These are phyloP conservation scores for Gerris lacustris DNA, from an alignment of 2,888 invertebrate genomes.

Conservation along the genomic window DNA sequence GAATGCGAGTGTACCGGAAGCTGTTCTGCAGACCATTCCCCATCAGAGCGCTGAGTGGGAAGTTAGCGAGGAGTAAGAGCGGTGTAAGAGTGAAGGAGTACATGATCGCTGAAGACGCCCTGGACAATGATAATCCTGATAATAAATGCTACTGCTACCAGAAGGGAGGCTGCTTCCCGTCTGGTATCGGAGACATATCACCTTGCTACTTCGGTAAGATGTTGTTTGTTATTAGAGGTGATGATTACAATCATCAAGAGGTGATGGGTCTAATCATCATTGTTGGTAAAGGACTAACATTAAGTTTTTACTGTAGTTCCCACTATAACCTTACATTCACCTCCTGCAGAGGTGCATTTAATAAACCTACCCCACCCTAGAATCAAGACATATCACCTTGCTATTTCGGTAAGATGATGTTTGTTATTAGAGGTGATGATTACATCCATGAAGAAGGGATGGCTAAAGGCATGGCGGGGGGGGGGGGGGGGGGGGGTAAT, in stretches of 20 bases:
- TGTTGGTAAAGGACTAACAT: background rate
- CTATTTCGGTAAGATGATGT: too few relatives aligned
- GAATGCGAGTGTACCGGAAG: constrained; percentile 50
- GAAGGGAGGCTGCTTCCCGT: constrained; percentile 42
- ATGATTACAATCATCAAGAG: background rate
- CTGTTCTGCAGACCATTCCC: constrained; percentile 63
- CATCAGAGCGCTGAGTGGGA: constrained; percentile 41
- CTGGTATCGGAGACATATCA: constrained; percentile 54
- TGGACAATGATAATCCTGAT: constrained; percentile 46
- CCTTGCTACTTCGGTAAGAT: constrained; percentile 59
- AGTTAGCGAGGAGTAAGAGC: background rate
- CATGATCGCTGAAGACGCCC: constrained; percentile 47
- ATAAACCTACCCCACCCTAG: too few relatives aligned
- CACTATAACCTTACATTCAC: too few relatives aligned
- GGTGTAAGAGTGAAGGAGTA: constrained; percentile 47
- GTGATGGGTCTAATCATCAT: too few relatives aligned
- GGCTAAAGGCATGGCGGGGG: too few relatives aligned
- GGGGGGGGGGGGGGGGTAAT: too few relatives aligned
- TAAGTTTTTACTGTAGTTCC: background rate
- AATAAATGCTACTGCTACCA: constrained; percentile 52
- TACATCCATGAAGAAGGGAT: too few relatives aligned
- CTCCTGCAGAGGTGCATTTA: too few relatives aligned
- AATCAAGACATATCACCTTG: too few relatives aligned
- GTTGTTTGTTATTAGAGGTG: background rate
- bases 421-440: too few relatives aligned